phyloP scores from a whole-genome alignment of 2,888 invertebrate species.

The Pterobdella sp. region DNA sequence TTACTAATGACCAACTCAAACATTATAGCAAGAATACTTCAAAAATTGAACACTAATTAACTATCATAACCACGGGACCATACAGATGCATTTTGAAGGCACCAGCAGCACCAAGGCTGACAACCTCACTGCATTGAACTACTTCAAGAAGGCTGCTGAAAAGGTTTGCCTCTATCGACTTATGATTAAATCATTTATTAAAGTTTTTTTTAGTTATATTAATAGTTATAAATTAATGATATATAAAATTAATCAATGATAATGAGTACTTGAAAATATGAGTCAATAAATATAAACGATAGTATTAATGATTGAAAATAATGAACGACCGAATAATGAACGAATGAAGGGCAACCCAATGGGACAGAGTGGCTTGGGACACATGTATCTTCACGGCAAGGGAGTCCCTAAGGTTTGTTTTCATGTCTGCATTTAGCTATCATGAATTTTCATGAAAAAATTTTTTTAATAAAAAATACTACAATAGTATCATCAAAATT shows the following conservation, averaged over 20 bases:
- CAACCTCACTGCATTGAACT: constrained; percentile 85
- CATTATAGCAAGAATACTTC: not conserved
- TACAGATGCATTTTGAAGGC: constrained; percentile 87
- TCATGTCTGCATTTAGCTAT: not conserved
- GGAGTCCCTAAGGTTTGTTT: constrained; percentile 68
- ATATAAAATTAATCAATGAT: too few species aligned
- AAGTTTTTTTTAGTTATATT: not conserved
- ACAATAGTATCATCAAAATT: not conserved
- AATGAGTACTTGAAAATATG: too few species aligned
- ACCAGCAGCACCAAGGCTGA: constrained; percentile 76
- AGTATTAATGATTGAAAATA: too few species aligned
- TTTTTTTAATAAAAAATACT: not conserved
- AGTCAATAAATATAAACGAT: too few species aligned
- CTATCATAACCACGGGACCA: constrained; percentile 15
- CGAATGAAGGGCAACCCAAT: constrained; percentile 75
- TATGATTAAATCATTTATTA: not conserved
- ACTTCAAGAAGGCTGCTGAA: constrained; percentile 89
- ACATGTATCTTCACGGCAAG: constrained; percentile 89
- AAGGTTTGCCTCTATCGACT: constrained; percentile 51
- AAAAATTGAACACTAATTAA: not conserved
- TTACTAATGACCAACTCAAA: not conserved
- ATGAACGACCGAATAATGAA: too few species aligned
- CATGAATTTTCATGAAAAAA: not conserved
- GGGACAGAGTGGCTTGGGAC: constrained; percentile 88
- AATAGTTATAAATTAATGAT: too few species aligned